Percentiles rank a stretch among this genome's conserved stretches.
Conservation (phyloP, 1,140 invertebrate genomes). For the Heliconius eleuchia region DNA sequence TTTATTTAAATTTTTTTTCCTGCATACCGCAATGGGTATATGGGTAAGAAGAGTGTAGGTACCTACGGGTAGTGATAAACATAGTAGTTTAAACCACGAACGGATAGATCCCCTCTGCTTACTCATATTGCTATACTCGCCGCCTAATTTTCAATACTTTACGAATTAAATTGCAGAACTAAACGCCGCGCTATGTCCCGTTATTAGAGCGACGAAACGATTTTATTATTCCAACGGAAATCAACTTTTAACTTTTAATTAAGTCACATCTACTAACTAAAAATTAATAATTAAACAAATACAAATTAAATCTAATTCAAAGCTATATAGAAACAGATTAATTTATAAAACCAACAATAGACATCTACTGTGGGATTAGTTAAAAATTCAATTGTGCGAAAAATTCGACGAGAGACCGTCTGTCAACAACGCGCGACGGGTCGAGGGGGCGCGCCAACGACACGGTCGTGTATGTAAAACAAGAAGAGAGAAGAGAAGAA, state of each 20-base stretch:
- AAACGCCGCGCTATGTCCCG: too few species aligned
- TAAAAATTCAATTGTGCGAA: constrained; percentile 72
- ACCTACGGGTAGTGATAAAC: too few species aligned
- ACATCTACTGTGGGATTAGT: constrained; percentile 48
- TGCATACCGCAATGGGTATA: too few species aligned
- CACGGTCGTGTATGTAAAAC: not conserved
- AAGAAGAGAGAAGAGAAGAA: not conserved
- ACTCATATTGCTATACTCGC: too few species aligned
- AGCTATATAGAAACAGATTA: constrained; percentile 43
- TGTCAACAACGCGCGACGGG: constrained; percentile 39
- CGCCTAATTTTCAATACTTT: too few species aligned
- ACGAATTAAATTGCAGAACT: too few species aligned
- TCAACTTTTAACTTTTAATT: not conserved
- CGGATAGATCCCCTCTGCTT: too few species aligned
- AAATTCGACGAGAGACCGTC: constrained; percentile 47
- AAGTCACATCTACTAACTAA: not conserved
- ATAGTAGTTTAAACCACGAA: too few species aligned
- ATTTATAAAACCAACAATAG: constrained; percentile 55
- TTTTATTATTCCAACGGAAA: too few species aligned
- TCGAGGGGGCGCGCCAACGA: constrained; percentile 24
- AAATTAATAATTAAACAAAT: constrained; percentile 11
- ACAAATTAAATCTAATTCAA: constrained; percentile 31
- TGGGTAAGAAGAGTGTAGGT: too few species aligned
- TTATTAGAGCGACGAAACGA: too few species aligned
- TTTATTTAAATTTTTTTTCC: too few species aligned